Conservation (phyloP, 1,140 invertebrate genomes). For the Bilobella aurantiaca region DNA sequence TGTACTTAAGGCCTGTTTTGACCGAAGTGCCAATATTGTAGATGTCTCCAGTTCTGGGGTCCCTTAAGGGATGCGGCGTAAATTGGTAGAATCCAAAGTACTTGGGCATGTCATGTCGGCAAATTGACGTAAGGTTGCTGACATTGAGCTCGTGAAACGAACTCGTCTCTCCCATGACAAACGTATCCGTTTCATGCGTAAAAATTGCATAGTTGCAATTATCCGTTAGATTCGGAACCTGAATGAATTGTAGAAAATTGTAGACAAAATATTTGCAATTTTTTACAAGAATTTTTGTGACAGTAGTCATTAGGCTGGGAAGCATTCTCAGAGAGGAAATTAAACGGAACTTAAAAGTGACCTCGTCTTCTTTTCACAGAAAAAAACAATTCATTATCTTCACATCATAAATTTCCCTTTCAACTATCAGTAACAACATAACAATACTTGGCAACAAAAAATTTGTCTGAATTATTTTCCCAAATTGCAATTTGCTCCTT, state of each 20-base stretch:
- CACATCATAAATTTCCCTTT: too few species aligned
- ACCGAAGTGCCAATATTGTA: conserved; percentile 29
- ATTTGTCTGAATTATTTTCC: too few species aligned
- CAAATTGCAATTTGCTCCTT: too few species aligned
- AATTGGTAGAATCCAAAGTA: conserved; percentile 18
- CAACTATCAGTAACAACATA: too few species aligned
- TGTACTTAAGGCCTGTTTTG: conserved; percentile 26
- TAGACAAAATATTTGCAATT: neutral
- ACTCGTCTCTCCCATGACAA: conserved; percentile 34
- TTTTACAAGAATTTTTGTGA: neutral
- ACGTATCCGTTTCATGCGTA: conserved; percentile 40
- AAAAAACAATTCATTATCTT: too few species aligned
- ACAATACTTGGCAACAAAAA: too few species aligned
- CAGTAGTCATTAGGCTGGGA: too few species aligned
- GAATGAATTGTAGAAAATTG: conserved; percentile 13
- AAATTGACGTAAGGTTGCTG: conserved; percentile 5
- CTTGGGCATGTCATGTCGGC: conserved; percentile 16
- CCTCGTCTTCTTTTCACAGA: too few species aligned
- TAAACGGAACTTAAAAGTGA: too few species aligned
- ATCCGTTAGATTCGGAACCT: conserved; percentile 41
- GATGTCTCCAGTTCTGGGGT: conserved; percentile 17
- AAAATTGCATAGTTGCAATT: conserved; percentile 40
- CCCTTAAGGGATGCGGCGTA: conserved; percentile 2
- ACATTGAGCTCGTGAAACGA: conserved; percentile 18
- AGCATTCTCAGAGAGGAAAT: too few species aligned